phyloP scores from a whole-genome alignment of 2,888 invertebrate species.

The Tipula helvola region DNA sequence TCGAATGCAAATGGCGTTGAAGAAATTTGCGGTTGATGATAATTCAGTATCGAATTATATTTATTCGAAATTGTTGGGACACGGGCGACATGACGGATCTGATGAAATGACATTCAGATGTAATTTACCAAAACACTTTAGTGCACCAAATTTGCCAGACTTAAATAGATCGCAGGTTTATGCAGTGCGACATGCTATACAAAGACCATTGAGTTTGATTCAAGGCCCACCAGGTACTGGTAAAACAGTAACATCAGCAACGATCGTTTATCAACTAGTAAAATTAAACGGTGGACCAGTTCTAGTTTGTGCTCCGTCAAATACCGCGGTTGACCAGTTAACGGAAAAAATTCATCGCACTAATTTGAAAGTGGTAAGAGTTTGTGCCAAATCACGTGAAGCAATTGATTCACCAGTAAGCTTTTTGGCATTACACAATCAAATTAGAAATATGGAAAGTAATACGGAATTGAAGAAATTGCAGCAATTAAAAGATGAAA shows the following conservation, averaged over 20 bases:
- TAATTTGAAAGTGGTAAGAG: conserved; percentile 81
- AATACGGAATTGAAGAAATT: conserved; percentile 88
- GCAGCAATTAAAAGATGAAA: conserved; percentile 94
- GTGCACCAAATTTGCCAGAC: conserved; percentile 94
- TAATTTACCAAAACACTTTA: conserved; percentile 90
- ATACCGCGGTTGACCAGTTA: conserved; percentile 97
- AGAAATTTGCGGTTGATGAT: conserved; percentile 93
- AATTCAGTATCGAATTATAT: conserved; percentile 95
- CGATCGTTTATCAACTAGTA: conserved; percentile 95
- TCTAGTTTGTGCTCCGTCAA: conserved; percentile 96
- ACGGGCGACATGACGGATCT: conserved; percentile 87
- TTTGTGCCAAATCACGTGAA: conserved; percentile 96
- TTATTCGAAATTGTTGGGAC: conserved; percentile 90
- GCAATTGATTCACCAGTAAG: conserved; percentile 97
- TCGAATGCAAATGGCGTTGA: conserved; percentile 88
- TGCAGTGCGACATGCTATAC: conserved; percentile 95
- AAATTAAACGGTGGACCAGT: conserved; percentile 90
- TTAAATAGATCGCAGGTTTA: conserved; percentile 95
- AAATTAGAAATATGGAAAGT: conserved; percentile 88
- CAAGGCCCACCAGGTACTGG: conserved; percentile 93
- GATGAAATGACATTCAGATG: conserved; percentile 88
- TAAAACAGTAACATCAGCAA: conserved; percentile 98
- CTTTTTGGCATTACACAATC: conserved; percentile 92
- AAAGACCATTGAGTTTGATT: conserved; percentile 89
- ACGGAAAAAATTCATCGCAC: conserved; percentile 98